Percentiles rank a stretch among this genome's conserved stretches.
These are phyloP conservation scores for Drosophila recens DNA, from an alignment of 2,888 invertebrate species.

Conservation along the genomic window DNA sequence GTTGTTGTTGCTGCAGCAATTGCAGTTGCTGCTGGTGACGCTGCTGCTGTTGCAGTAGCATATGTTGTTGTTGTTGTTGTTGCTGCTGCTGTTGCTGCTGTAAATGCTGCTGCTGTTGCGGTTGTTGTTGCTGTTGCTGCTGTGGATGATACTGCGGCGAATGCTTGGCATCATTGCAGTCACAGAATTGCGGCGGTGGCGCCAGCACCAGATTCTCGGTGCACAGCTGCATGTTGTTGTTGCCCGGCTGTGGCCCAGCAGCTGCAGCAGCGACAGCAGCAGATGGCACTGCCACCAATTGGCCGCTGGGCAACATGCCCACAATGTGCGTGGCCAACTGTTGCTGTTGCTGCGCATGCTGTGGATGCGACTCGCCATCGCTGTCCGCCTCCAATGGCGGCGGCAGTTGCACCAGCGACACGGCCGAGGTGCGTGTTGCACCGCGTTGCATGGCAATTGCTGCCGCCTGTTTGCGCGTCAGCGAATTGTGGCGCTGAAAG, in stretches of 20 bases:
- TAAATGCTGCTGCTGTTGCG: constrained; percentile 62
- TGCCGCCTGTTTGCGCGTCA: constrained; percentile 88
- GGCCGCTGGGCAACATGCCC: constrained; percentile 77
- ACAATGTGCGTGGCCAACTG: constrained; percentile 77
- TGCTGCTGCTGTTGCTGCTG: constrained; percentile 70
- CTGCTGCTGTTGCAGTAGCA: constrained; percentile 62
- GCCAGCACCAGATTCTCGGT: constrained; percentile 89
- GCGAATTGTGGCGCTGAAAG: constrained; percentile 88
- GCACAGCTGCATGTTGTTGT: constrained; percentile 78
- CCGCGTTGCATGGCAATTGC: constrained; percentile 87
- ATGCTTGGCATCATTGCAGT: constrained; percentile 87
- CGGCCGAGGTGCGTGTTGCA: constrained; percentile 88
- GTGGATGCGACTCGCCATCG: constrained; percentile 87
- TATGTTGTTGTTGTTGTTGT: constrained; percentile 65
- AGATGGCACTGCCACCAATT: constrained; percentile 75
- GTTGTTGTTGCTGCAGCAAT: constrained; percentile 60
- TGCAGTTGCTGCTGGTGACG: constrained; percentile 70
- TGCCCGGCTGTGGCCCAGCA: constrained; percentile 61
- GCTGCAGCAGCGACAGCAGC: constrained; percentile 60
- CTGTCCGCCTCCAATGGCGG: constrained; percentile 91
- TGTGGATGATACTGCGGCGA: constrained; percentile 74
- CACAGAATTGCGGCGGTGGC: constrained; percentile 96
- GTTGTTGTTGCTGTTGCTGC: constrained; percentile 68
- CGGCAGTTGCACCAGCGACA: constrained; percentile 92
- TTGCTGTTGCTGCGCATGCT: constrained; percentile 54